Evolutionary conservation across 2,888 invertebrate genomes (phyloP), one percentile per base, ranked within the genome.

Genomic region (Salpingus planirostris): DNA sequence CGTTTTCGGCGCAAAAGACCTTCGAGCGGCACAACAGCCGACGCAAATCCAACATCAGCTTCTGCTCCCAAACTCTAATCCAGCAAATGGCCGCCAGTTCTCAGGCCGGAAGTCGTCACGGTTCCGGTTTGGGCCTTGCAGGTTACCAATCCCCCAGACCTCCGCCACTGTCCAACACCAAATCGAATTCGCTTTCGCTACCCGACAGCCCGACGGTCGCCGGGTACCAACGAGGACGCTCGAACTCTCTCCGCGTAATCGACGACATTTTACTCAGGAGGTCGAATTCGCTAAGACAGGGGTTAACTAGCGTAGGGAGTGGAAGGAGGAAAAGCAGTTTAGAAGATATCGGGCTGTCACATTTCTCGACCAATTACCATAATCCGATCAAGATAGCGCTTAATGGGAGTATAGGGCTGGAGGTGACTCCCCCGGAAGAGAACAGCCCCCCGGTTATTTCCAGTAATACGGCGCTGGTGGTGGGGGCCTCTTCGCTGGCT

Each of bases 1-100:
- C 95, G 7, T 91, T 95, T 63, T 90, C 90, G 18, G 91, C 91
- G 13, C 90, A 91, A 66, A 91, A 91, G 67, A 91, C 91, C 0
- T 92, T 91, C 65, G 90, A 91, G 59, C 73, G 90, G 2, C 91
- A 91, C 67, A 91, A 90, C 64, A 89, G 88, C 40, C 71, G 90
- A 6, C 73, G 91, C 30, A 89, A 89, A 66, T 89, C 89, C 30
- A 90, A 90, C 67, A 89, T 90, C 53, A 89, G 88, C 58, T 88
- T 88, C 64, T 87, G 86, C 62, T 87, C 87, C 29, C 84, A 85
- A 59, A 80, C 82, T 13, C 65, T 84, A 39, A 73, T 83, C 40
- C 73, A 76, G 21, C 76, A 75, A 46, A 68, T 73, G 66, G 71
- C 71, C 25, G 69, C 71, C 21, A 69, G 62, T 25, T 69, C 59